Evolutionary conservation across 2,113 vertebrate genomes (phyloP).

Genomic region (Sialia sialis): DNA sequence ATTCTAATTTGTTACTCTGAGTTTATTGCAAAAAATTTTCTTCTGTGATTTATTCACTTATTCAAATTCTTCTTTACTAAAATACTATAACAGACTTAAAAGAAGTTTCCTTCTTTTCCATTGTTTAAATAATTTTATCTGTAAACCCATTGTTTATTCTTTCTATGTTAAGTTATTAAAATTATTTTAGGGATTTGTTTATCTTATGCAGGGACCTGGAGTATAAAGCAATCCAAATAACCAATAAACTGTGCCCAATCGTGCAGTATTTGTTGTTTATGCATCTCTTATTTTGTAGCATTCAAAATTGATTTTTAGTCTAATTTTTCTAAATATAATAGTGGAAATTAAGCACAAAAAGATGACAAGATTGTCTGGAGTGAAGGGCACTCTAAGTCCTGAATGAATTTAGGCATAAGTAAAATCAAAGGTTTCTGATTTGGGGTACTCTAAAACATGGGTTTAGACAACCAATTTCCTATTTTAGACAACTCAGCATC

Average conservation of each 20-base stretch:
- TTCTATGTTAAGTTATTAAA: background rate
- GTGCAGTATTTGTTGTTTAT: background rate
- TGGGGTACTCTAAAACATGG: accelerated
- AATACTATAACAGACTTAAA: background rate
- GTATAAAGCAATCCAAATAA: background rate
- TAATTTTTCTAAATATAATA: background rate
- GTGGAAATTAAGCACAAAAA: background rate
- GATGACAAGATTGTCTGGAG: background rate
- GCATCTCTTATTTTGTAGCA: background rate
- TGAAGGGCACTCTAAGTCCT: accelerated
- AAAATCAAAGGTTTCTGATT: background rate
- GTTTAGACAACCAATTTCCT: background rate
- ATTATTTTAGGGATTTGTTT: background rate
- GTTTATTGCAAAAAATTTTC: background rate
- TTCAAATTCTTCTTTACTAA: background rate
- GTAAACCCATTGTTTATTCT: background rate
- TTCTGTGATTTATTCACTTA: background rate
- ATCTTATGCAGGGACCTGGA: background rate
- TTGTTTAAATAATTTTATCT: background rate
- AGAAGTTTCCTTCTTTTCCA: background rate
- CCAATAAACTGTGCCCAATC: background rate
- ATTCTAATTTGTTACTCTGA: background rate
- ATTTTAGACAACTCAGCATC: background rate
- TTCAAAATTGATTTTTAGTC: background rate
- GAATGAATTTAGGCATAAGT: background rate